Evolutionary conservation across 92 coral and sea anemone species (phyloP), one percentile per base, ranked within the genome.

Genomic region (Pocillopora grandis): DNA sequence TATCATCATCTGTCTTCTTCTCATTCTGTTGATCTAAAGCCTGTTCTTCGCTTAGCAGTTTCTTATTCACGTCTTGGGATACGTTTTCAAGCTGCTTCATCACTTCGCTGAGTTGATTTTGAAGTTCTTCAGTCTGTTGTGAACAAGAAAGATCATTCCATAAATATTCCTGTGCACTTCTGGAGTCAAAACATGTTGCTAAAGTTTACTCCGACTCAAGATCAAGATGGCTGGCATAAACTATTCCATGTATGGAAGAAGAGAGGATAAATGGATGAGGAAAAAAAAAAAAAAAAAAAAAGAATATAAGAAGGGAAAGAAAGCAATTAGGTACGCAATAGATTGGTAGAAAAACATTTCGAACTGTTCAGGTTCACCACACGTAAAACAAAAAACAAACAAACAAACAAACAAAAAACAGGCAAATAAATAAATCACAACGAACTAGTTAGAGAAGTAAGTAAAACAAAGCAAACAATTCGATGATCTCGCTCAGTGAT

Each of bases 121-220:
- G 66, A 60, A 81, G 77, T 3, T 71, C 60, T 1, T 71, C 77
- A 21, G 37, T 37, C 85, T 81, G 71, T 58, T 12, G 69, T 42
- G 17, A 37, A 70, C 20, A 81, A 70, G 9, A 5, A 23, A 21
- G 27, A 58, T 1, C 61, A 36, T 16, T 36, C 21, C 12, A 48
- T 64, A 48, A 0, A 57, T 9, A 20, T 31, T 57, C 3, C 14
- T 12, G 31, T 27, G 31, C 31, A 7, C 52, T 42, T 42, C 52
- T 3, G 4, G 8, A 42, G 52, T 42, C 5, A 42, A 42, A 2
- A 42, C 1, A 42, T 42, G 4, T 42, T 42, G 49, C 7, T 42
- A 3, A 42, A 42, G 7, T 42, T 42, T 42, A 42, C 5, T 3
- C 5, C 52, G 8, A 42, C 1, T 42, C 52, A 42, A 3, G 52